Base-by-base conservation (phyloP, 2,797 vertebrate species). In the Botia kubotai region DNA sequence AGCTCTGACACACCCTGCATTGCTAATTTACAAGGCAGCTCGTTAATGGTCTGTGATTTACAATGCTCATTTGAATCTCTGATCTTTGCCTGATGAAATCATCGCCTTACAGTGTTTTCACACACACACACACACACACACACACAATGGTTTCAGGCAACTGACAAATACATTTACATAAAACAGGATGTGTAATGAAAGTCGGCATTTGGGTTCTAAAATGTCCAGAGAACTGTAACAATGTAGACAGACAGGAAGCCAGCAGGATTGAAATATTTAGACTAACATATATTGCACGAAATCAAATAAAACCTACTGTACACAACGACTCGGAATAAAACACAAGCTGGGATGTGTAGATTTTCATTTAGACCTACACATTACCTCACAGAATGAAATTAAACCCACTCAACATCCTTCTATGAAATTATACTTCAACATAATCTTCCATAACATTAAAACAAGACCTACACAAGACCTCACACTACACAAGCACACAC, bases 41-140 rank as follows among this genome's bases (percentile, higher is more conserved):
- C 89, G 90, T 94, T 94, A 94, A 93, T 89, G 81, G 86, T 19
- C 68, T 88, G 88, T 92, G 91, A 94, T 95, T 93, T 94, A 93
- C 90, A 79, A 88, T 87, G 90, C 92, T 93, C 92, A 89, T 94
- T 94, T 92, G 89, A 89, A 88, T 90, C 48, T 85, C 89, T 92
- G 91, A 93, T 92, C 90, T 91, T 90, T 55, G 90, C 88, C 85
- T 86, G 89, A 93, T 93, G 93, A 95, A 91, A 92, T 93, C 91
- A 93, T 94, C 90, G 89, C 83, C 88, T 88, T 71, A 84, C 76
- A 90, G 82, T 75, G 16, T 6, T 21, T 17, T 60, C 50, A 46
- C 26, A 67, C 17, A 60, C 62, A 58, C 60, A 63, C 14, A 55
- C 53, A 80, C 72, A 76, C 13, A 16, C 36, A 39, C 60, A 46